A percentile compares a stretch with the other conserved stretches of the same genome.
phyloP scores from a whole-genome alignment of 2,888 invertebrate genomes.

The Agapostemon virescens region DNA sequence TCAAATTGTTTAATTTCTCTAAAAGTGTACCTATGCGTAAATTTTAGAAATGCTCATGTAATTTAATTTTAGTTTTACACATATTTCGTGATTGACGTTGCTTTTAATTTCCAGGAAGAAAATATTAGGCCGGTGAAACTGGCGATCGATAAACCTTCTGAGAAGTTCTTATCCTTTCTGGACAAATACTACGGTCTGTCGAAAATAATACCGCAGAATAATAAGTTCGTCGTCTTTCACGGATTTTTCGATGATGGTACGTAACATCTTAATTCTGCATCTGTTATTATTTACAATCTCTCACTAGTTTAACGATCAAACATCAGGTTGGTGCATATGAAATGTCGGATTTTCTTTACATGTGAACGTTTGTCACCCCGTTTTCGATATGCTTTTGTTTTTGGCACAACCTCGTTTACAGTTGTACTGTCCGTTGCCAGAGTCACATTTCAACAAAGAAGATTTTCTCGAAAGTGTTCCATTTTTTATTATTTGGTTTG shows the following conservation, averaged over 20 bases:
- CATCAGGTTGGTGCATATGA: no score
- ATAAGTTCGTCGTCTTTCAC: slow-evolving; percentile 93
- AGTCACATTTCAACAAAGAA: no score
- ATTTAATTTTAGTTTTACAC: background rate
- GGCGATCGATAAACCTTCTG: slow-evolving; percentile 96
- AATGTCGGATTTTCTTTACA: no score
- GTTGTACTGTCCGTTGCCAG: no score
- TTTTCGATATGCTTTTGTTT: no score
- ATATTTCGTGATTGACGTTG: background rate
- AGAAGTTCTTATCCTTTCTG: slow-evolving; percentile 92
- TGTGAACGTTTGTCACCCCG: no score
- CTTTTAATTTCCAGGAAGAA: slow-evolving; percentile 83
- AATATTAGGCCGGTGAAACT: slow-evolving; percentile 86
- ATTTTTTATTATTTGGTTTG: no score
- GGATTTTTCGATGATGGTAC: slow-evolving; percentile 86
- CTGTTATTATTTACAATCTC: background rate
- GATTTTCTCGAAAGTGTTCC: no score
- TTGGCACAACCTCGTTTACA: no score
- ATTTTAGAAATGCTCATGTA: background rate
- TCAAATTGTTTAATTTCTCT: background rate
- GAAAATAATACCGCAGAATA: slow-evolving; percentile 89
- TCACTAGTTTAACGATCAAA: background rate
- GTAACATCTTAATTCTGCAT: slow-evolving; percentile 11
- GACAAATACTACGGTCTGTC: slow-evolving; percentile 88
- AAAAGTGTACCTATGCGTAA: background rate